Conservation (phyloP, 64 coral and sea anemone species). For the Montipora cactus region DNA sequence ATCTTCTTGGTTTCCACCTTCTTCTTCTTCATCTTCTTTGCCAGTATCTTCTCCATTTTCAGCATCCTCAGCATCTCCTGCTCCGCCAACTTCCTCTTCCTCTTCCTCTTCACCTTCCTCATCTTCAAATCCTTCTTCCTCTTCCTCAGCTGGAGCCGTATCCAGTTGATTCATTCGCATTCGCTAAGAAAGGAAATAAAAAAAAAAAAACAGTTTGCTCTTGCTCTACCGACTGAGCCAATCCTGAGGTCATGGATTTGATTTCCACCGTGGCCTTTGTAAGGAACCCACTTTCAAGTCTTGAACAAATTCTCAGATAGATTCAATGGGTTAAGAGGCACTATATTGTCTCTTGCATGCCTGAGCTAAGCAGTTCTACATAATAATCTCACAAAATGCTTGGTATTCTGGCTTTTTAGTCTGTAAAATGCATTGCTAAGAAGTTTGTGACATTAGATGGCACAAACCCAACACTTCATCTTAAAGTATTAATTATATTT, state of each 20-base stretch:
- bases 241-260: too few species aligned
- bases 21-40: slow-evolving; percentile 3
- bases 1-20: slow-evolving; percentile 26
- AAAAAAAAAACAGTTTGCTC: background rate
- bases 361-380: too few species aligned
- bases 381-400: too few species aligned
- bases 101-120: slow-evolving; percentile 60
- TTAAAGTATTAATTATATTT: background rate
- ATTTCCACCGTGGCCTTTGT: too few species aligned
- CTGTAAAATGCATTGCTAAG: too few species aligned
- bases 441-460: too few species aligned
- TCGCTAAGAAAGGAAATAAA: slow-evolving; percentile 17
- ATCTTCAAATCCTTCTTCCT: slow-evolving; percentile 77
- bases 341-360: too few species aligned
- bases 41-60: slow-evolving; percentile 17
- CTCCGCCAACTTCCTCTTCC: background rate
- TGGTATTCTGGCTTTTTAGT: too few species aligned
- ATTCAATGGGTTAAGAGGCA: too few species aligned
- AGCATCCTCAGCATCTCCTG: slow-evolving; percentile 43
- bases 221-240: background rate
- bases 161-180: slow-evolving; percentile 74
- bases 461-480: too few species aligned
- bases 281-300: too few species aligned
- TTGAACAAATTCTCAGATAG: too few species aligned
- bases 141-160: slow-evolving; percentile 54